Evolutionary conservation across 2,888 invertebrate species (phyloP).

Genomic region (Craniophora ligustri): DNA sequence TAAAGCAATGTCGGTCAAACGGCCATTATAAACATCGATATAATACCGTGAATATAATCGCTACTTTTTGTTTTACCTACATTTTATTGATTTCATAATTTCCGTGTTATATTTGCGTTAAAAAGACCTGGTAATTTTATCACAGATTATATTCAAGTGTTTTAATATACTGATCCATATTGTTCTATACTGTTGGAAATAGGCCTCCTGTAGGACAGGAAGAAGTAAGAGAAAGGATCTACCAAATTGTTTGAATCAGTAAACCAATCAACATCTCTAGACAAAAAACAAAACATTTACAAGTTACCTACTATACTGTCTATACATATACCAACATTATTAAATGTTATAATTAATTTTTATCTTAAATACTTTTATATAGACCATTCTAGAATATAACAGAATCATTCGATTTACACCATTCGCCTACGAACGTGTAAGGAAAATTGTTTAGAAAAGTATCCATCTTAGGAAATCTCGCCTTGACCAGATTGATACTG

Average conservation of each 20-base stretch:
- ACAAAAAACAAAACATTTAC: too few relatives aligned
- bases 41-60: constrained; percentile 37
- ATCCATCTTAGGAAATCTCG: constrained; percentile 44
- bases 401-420: constrained; percentile 17
- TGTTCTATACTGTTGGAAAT: too few relatives aligned
- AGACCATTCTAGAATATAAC: constrained; percentile 1
- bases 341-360: too few relatives aligned
- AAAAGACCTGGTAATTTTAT: constrained; percentile 1
- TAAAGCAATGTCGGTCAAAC: constrained; percentile 52
- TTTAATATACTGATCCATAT: too few relatives aligned
- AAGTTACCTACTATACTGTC: too few relatives aligned
- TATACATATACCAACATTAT: too few relatives aligned
- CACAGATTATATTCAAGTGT: too few relatives aligned
- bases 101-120: constrained; percentile 16
- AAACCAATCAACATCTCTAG: too few relatives aligned
- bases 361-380: too few relatives aligned
- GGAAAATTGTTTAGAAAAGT: constrained; percentile 50
- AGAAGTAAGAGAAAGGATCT: too few relatives aligned
- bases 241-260: too few relatives aligned
- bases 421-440: constrained; percentile 18
- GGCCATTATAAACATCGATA: constrained; percentile 43
- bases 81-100: constrained; percentile 21
- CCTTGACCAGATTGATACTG: constrained; percentile 31
- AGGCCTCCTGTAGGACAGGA: too few relatives aligned
- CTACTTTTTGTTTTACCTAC: constrained; percentile 25